Evolutionary conservation across 2,888 invertebrate genomes (phyloP).

Genomic region (Bembecia ichneumoniformis): DNA sequence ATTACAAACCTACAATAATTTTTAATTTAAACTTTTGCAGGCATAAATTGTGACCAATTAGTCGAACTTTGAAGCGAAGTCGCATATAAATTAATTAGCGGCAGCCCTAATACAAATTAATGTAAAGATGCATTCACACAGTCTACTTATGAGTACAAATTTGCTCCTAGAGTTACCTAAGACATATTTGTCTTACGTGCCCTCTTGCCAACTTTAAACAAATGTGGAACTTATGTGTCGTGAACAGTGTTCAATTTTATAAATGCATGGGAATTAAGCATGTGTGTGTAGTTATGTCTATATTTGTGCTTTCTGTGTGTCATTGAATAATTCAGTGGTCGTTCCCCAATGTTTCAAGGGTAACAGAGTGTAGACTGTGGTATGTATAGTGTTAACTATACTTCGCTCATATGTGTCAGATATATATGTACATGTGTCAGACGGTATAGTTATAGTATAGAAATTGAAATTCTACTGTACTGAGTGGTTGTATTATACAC

Average conservation of each 20-base stretch:
- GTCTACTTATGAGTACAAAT: conserved; percentile 61
- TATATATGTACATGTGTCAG: too few species aligned
- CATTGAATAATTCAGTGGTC: conserved; percentile 70
- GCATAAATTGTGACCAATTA: neutral
- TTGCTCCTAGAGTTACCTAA: conserved; percentile 53
- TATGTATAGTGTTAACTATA: neutral
- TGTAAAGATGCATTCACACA: conserved; percentile 60
- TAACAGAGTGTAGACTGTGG: conserved; percentile 52
- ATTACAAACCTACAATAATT: conserved; percentile 1
- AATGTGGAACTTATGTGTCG: conserved; percentile 48
- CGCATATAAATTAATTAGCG: conserved; percentile 42
- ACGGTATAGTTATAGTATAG: too few species aligned
- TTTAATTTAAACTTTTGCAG: conserved; percentile 18
- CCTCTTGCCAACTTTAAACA: conserved; percentile 41
- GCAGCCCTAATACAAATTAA: conserved; percentile 37
- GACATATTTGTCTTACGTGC: conserved; percentile 65
- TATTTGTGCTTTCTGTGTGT: conserved; percentile 67
- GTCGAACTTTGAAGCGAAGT: conserved; percentile 20
- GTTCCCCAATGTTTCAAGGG: conserved; percentile 67
- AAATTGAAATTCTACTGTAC: too few species aligned
- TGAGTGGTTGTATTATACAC: too few species aligned
- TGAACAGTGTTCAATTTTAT: conserved; percentile 42
- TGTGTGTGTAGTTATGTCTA: conserved; percentile 56
- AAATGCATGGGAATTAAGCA: conserved; percentile 27
- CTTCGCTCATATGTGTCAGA: too few species aligned